phyloP scores from a whole-genome alignment of 2,797 vertebrate genomes.

The Eulemur rubriventer region DNA sequence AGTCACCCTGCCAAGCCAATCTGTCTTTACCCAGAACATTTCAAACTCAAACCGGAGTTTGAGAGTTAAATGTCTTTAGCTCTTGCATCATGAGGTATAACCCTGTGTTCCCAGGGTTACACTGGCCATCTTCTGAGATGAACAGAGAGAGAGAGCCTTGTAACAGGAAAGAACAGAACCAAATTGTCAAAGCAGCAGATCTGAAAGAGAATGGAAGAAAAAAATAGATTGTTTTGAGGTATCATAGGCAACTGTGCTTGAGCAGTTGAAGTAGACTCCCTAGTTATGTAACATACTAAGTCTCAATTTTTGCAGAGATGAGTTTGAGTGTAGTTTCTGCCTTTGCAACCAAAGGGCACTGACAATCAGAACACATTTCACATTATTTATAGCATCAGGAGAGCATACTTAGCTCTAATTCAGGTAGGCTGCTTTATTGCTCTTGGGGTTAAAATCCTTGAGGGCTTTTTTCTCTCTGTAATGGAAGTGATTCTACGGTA shows the following conservation, averaged over 20 bases:
- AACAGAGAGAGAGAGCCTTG: background rate
- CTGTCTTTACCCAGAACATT: background rate
- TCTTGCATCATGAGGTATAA: background rate
- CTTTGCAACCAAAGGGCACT: too few relatives aligned
- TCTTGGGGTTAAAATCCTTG: background rate
- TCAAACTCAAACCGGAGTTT: background rate
- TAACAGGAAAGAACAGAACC: background rate
- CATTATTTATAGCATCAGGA: too few relatives aligned
- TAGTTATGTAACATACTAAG: background rate
- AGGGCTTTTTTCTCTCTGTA: background rate
- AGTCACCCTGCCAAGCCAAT: background rate
- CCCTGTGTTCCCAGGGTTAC: background rate
- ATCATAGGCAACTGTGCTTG: background rate
- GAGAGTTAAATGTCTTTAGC: background rate
- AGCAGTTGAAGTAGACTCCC: background rate
- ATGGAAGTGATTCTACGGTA: background rate
- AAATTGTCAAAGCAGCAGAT: background rate
- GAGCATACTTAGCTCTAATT: rapidly evolving
- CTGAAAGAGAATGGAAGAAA: background rate
- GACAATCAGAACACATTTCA: too few relatives aligned
- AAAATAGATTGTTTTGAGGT: background rate
- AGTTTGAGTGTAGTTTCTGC: background rate
- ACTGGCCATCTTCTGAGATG: background rate
- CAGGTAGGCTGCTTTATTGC: too few relatives aligned
- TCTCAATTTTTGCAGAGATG: background rate